Conservation (phyloP, 2,888 invertebrate species). For the Hemistola chrysoprasaria region DNA sequence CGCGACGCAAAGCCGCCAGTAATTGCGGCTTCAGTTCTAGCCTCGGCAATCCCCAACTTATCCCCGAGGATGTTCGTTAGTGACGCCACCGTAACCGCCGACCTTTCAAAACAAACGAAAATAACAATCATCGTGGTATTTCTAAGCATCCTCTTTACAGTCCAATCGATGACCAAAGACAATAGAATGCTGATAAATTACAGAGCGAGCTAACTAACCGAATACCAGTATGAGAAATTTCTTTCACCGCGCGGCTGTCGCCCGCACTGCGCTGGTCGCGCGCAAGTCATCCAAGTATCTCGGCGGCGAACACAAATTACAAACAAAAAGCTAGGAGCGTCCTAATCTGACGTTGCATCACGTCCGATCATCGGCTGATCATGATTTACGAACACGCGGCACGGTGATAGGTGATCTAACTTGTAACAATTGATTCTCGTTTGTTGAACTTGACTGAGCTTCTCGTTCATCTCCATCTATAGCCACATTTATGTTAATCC, state of each 20-base stretch:
- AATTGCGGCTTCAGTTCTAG: constrained; percentile 71
- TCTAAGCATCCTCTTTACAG: constrained; percentile 10
- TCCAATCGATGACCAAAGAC: constrained; percentile 48
- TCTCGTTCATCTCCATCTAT: constrained; percentile 15
- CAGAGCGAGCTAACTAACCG: constrained; percentile 52
- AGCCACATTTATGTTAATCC: constrained; percentile 14
- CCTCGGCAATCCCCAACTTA: constrained; percentile 60
- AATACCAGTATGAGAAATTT: constrained; percentile 50
- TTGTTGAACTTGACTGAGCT: constrained; percentile 54
- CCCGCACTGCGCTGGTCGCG: constrained; percentile 35
- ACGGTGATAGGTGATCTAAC: constrained; percentile 72
- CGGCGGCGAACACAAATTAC: constrained; percentile 72
- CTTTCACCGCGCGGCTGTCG: constrained; percentile 54
- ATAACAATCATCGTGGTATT: constrained; percentile 21
- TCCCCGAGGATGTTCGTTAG: constrained; percentile 58
- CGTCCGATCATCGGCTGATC: constrained; percentile 74
- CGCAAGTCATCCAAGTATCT: constrained; percentile 74
- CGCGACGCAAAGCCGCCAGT: constrained; percentile 66
- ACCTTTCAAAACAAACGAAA: constrained; percentile 43
- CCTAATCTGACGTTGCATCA: constrained; percentile 77
- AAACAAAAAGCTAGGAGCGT: constrained; percentile 74
- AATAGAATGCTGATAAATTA: constrained; percentile 62
- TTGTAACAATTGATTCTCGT: constrained; percentile 70
- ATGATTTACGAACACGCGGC: constrained; percentile 76
- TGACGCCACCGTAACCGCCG: constrained; percentile 34